phyloP scores from a whole-genome alignment of 37 sponge, comb jelly and placozoan genomes.

The Aplysina aerophoba region DNA sequence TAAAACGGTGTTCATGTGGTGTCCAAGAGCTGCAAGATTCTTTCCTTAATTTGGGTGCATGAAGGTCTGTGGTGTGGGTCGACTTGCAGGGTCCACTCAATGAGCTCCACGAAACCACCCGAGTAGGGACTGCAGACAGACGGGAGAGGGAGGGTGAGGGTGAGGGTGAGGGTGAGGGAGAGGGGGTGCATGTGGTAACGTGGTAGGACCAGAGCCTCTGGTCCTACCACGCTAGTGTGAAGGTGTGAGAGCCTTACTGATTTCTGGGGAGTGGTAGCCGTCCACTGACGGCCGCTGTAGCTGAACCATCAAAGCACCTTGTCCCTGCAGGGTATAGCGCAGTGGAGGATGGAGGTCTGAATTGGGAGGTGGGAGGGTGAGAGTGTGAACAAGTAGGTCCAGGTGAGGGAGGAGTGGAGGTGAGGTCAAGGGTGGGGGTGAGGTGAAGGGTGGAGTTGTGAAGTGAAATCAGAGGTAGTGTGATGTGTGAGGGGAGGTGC shows the following conservation, averaged over 20 bases:
- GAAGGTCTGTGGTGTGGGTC: conserved; percentile 39
- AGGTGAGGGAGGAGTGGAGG: background rate
- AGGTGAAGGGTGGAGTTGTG: background rate
- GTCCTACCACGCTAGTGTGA: too few species aligned
- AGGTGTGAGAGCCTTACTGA: conserved; percentile 74
- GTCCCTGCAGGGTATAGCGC: conserved; percentile 28
- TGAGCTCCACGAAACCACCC: conserved; percentile 62
- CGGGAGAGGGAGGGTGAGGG: too few species aligned
- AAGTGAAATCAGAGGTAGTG: too few species aligned
- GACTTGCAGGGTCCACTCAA: conserved; percentile 57
- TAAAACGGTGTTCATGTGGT: too few species aligned
- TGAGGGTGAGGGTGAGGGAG: too few species aligned
- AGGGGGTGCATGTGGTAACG: too few species aligned
- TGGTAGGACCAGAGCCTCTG: too few species aligned
- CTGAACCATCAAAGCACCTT: conserved; percentile 91
- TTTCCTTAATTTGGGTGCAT: background rate
- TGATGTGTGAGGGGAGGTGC: background rate
- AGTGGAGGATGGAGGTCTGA: background rate
- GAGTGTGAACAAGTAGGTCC: background rate
- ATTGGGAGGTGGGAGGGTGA: background rate
- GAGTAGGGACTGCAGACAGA: conserved; percentile 51
- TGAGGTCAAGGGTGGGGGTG: background rate
- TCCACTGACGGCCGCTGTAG: conserved; percentile 85
- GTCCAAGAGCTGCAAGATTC: background rate
- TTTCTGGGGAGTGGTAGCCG: conserved; percentile 70